These are phyloP conservation scores for Dolichotis patagonum DNA, from an alignment of 2,113 vertebrate genomes.

Conservation along the genomic window DNA sequence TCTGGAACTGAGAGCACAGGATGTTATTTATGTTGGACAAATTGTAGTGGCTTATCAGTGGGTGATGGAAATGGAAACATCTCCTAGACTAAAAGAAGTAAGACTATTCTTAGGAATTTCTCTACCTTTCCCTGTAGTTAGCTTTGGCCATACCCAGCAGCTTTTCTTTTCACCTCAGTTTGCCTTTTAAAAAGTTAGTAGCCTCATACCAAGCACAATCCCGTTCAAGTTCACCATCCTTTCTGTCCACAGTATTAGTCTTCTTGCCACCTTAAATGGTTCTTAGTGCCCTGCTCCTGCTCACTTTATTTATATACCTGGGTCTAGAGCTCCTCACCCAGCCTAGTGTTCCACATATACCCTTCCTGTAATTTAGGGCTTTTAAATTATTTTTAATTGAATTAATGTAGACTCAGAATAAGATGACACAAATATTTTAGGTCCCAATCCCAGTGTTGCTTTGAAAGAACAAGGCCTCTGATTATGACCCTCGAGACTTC, in stretches of 20 bases:
- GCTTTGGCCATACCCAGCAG: background rate
- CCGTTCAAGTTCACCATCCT: background rate
- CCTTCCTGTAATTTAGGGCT: background rate
- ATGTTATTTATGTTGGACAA: conserved; percentile 28
- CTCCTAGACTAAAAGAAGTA: conserved; percentile 21
- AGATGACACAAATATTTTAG: conserved; percentile 1
- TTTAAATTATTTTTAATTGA: conserved; percentile 26
- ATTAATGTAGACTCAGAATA: background rate
- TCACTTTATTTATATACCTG: background rate
- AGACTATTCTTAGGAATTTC: conserved; percentile 48
- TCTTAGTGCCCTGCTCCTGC: background rate
- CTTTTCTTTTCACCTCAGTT: conserved; percentile 8
- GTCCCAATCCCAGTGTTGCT: background rate
- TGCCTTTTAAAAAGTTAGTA: conserved; percentile 26
- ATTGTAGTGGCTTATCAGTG: conserved; percentile 11
- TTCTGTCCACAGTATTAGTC: background rate
- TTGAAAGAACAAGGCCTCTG: conserved; percentile 4
- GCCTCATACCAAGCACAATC: background rate
- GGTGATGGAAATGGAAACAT: background rate
- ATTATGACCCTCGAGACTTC: background rate
- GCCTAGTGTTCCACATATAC: background rate
- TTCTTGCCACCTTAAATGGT: background rate
- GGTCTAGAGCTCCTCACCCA: background rate
- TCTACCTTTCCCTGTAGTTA: conserved; percentile 23
- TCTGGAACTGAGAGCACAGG: background rate